These are phyloP conservation scores for Chamaea fasciata DNA, from an alignment of 2,113 vertebrate species.

Conservation along the genomic window DNA sequence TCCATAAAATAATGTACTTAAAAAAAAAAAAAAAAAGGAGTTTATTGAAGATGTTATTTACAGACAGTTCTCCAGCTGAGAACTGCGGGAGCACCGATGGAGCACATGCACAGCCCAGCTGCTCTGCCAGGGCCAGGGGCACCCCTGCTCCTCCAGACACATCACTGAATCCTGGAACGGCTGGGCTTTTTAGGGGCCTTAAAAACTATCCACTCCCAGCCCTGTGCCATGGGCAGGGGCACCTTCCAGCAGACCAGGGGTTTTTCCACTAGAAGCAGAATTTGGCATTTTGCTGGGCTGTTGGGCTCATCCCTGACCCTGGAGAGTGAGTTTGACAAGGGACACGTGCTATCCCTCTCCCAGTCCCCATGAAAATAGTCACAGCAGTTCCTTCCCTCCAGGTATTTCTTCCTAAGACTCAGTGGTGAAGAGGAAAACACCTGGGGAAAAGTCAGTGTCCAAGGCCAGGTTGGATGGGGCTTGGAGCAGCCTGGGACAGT, in stretches of 20 bases:
- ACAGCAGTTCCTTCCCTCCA: not conserved
- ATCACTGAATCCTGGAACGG: not conserved
- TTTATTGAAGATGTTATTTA: constrained; percentile 5
- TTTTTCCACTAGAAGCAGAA: not conserved
- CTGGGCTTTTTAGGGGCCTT: not conserved
- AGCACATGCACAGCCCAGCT: rapidly evolving
- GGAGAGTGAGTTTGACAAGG: not conserved
- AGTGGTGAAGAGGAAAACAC: not conserved
- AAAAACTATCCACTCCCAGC: not conserved
- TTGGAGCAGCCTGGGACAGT: not conserved
- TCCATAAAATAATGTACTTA: constrained; percentile 2
- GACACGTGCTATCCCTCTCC: rapidly evolving
- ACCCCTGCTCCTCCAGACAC: not conserved
- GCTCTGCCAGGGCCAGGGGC: not conserved
- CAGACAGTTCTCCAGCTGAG: not conserved
- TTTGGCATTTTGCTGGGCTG: not conserved
- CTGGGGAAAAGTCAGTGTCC: not conserved
- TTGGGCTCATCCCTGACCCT: not conserved
- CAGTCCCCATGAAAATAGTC: not conserved
- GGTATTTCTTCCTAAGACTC: not conserved
- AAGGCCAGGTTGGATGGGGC: rapidly evolving
- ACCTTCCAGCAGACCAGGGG: not conserved
- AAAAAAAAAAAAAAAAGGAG: not conserved
- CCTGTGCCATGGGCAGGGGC: not conserved
- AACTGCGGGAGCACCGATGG: rapidly evolving